Evolutionary conservation across 2,888 invertebrate species (phyloP).

Genomic region (Rapana venosa): DNA sequence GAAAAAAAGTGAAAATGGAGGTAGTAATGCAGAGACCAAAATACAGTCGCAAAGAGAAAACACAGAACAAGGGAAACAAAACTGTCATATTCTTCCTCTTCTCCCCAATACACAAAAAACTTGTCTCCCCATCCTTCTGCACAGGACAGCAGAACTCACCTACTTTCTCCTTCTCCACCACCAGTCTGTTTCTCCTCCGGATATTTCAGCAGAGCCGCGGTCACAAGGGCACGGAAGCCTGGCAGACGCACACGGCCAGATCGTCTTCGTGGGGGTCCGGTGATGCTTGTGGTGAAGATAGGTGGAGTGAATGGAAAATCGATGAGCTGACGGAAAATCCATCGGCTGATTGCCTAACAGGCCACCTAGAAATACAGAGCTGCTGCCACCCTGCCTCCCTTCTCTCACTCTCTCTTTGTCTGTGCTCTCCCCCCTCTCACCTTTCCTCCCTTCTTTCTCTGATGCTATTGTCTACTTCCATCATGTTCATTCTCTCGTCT

Average conservation of each 20-base stretch:
- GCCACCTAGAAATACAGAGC: not conserved
- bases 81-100: no score
- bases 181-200: constrained; percentile 13
- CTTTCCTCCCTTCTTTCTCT: not conserved
- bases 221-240: not conserved
- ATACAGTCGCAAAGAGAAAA: no score
- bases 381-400: not conserved
- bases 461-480: no score
- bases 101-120: not conserved
- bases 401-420: not conserved
- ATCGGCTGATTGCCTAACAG: constrained; percentile 16
- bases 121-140: not conserved
- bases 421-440: not conserved
- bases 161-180: not conserved
- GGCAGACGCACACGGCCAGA: not conserved
- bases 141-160: not conserved
- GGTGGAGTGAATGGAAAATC: not conserved
- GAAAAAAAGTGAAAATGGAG: no score
- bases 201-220: not conserved
- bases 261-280: constrained; percentile 18
- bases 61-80: no score
- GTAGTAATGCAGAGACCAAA: no score
- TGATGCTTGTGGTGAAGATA: not conserved
- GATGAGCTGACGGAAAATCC: constrained; percentile 20
- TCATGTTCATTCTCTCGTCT: no score